Conservation (phyloP, 2,113 vertebrate species). For the Actenoides hombroni region DNA sequence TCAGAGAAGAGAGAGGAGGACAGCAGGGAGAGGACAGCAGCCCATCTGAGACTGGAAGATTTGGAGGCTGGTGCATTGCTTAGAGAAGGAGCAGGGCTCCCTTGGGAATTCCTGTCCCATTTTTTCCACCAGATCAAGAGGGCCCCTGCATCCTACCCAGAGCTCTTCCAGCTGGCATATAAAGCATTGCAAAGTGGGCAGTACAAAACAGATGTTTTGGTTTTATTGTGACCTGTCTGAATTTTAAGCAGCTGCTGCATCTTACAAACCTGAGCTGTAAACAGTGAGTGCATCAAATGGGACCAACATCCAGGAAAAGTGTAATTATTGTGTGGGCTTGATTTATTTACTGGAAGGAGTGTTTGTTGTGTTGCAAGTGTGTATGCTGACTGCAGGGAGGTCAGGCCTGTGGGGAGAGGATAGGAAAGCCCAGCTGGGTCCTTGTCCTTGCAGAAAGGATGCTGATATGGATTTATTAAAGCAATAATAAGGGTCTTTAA, state of each 20-base stretch:
- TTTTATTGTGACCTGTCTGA: slow-evolving; percentile 19
- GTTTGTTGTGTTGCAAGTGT: background rate
- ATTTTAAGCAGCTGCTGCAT: slow-evolving; percentile 22
- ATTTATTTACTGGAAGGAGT: slow-evolving; percentile 4
- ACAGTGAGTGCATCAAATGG: background rate
- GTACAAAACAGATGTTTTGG: background rate
- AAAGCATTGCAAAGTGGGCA: background rate
- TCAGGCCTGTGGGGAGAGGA: background rate
- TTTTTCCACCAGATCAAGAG: background rate
- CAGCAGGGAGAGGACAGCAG: background rate
- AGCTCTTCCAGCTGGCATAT: background rate
- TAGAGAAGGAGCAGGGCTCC: background rate
- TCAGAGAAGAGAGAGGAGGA: background rate
- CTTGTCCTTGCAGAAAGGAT: slow-evolving; percentile 22
- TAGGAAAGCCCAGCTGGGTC: background rate
- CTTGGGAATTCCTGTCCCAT: background rate
- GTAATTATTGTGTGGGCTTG: slow-evolving; percentile 13
- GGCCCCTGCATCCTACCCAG: background rate
- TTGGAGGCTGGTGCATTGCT: background rate
- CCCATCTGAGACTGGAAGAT: background rate
- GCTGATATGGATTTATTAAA: slow-evolving; percentile 62
- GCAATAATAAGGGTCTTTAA: slow-evolving; percentile 70
- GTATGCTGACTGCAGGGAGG: slow-evolving; percentile 15
- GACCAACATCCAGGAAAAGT: background rate
- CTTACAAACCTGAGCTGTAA: background rate